Evolutionary conservation across 2,797 vertebrate species (phyloP), one percentile per base, ranked within the genome.

Genomic region (Acanthurus leucopareius): DNA sequence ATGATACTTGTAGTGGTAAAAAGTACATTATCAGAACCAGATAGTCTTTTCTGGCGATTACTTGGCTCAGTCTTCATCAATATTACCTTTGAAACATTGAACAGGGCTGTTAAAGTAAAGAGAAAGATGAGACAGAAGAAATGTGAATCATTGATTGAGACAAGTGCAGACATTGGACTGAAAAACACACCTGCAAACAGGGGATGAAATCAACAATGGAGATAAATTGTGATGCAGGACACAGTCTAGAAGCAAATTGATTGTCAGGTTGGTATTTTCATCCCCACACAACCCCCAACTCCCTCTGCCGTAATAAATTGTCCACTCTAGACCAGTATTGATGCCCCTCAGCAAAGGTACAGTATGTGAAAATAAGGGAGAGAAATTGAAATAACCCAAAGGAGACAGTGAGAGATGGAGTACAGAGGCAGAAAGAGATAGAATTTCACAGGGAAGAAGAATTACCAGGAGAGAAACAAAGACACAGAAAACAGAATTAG

Each of bases 261-360:
- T 93, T 93, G 90, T 87, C 90, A 91, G 84, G 35, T 84, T 72
- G 80, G 68, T 87, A 82, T 91, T 89, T 93, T 89, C 91, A 88
- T 89, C 75, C 62, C 48, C 40, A 80, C 59, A 59, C 45, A 80
- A 53, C 59, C 64, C 74, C 62, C 48, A 38, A 80, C 57, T 60
- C 45, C 78, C 53, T 59, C 66, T 75, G 69, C 77, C 19, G 42
- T 84, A 86, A 91, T 86, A 90, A 88, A 92, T 90, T 73, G 87
- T 89, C 80, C 64, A 67, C 72, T 81, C 59, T 69, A 69, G 78
- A 79, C 68, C 53, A 40, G 75, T 88, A 93, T 92, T 80, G 93
- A 94, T 89, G 85, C 65, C 71, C 49, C 73, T 86, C 70, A 49
- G 77, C 52, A 49, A 58, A 70, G 69, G 72, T 75, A 80, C 69